A percentile compares a stretch with the other conserved stretches of the same genome.
Evolutionary conservation across 2,113 vertebrate genomes (phyloP).

Genomic region (Hemicordylus capensis): DNA sequence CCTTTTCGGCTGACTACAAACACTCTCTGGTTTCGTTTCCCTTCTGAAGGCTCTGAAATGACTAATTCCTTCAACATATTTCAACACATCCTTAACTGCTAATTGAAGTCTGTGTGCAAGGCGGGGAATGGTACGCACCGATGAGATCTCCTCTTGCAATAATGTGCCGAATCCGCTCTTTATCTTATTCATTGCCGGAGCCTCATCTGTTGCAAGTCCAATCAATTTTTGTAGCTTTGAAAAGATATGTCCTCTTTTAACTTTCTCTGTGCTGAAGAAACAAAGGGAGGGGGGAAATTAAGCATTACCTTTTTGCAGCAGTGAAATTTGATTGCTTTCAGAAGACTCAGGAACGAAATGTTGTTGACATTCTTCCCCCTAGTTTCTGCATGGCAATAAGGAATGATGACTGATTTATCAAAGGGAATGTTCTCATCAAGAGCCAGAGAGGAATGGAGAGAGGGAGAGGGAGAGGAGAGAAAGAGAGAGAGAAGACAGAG

Average conservation of each 20-base stretch:
- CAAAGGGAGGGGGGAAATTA: conserved; percentile 59
- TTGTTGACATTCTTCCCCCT: conserved; percentile 60
- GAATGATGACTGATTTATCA: conserved; percentile 77
- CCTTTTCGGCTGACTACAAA: conserved; percentile 54
- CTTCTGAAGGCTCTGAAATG: conserved; percentile 63
- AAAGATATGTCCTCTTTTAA: conserved; percentile 68
- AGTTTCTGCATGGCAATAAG: conserved; percentile 76
- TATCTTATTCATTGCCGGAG: conserved; percentile 50
- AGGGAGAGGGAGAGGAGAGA: conserved; percentile 49
- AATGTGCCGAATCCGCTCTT: conserved; percentile 59
- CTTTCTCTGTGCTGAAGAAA: conserved; percentile 62
- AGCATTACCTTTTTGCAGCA: conserved; percentile 68
- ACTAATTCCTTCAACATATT: conserved; percentile 71
- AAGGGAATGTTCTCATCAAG: conserved; percentile 72
- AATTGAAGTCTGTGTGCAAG: conserved; percentile 71
- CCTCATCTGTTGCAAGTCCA: conserved; percentile 63
- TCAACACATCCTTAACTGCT: conserved; percentile 75
- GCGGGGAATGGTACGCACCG: conserved; percentile 54
- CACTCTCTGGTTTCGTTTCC: conserved; percentile 60
- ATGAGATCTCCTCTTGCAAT: conserved; percentile 60
- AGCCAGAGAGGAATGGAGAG: conserved; percentile 52
- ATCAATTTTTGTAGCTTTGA: conserved; percentile 66
- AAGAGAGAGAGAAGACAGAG: conserved; percentile 70
- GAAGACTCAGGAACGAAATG: conserved; percentile 68
- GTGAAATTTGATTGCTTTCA: conserved; percentile 76